phyloP scores from a whole-genome alignment of 1,140 invertebrate species.

The Tribolium madens region DNA sequence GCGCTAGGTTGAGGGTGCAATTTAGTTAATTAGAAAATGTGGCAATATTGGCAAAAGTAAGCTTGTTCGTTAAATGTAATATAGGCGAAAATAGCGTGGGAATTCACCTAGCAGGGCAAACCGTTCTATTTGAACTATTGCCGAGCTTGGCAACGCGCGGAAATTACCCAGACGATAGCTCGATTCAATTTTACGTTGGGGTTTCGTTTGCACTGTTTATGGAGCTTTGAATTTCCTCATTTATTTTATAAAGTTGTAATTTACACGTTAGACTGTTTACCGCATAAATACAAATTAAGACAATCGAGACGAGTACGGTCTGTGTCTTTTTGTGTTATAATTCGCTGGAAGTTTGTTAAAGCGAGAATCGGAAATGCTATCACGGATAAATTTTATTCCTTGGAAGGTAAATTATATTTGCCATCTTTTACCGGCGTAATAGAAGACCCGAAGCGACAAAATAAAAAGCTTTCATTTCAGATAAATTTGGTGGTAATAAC shows the following conservation, averaged over 20 bases:
- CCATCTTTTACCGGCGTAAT: conserved; percentile 13
- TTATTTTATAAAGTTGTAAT: conserved; percentile 31
- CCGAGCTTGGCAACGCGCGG: conserved; percentile 14
- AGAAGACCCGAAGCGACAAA: conserved; percentile 26
- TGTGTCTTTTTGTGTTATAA: neutral
- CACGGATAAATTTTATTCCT: conserved; percentile 32
- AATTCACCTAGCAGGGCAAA: conserved; percentile 18
- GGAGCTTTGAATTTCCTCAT: conserved; percentile 9
- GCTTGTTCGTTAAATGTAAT: conserved; percentile 15
- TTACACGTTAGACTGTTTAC: conserved; percentile 23
- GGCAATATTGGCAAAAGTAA: neutral
- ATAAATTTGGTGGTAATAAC: conserved; percentile 43
- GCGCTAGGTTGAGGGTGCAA: neutral
- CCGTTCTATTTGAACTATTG: conserved; percentile 27
- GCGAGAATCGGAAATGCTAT: conserved; percentile 9
- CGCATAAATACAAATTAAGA: conserved; percentile 19
- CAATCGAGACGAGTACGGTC: neutral
- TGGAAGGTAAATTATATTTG: conserved; percentile 41
- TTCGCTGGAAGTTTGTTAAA: neutral
- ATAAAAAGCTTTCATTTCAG: conserved; percentile 41
- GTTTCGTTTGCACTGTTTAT: conserved; percentile 39
- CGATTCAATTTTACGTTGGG: conserved; percentile 37
- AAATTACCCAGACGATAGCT: conserved; percentile 41
- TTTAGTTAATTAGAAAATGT: neutral
- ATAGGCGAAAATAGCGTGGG: conserved; percentile 35